phyloP scores from a whole-genome alignment of 64 coral and sea anemone genomes.

The Actinia equina region DNA sequence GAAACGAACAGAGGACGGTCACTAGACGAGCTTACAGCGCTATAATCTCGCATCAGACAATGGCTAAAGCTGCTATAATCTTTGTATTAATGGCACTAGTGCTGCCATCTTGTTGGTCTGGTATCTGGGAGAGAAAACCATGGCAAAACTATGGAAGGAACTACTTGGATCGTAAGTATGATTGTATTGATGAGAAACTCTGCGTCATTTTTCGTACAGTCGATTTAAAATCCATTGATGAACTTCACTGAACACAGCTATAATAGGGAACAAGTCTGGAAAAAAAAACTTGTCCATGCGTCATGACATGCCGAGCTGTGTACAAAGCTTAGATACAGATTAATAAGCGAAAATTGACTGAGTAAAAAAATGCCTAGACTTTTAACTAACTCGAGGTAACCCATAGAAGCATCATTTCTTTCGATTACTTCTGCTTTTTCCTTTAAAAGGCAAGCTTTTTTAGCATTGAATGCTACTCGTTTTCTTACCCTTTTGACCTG shows the following conservation, averaged over 20 bases:
- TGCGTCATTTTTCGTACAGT: not conserved
- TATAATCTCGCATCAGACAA: not conserved
- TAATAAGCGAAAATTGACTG: not conserved
- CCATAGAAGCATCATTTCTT: not conserved
- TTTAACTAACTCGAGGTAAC: not conserved
- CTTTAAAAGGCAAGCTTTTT: not conserved
- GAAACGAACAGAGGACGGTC: not conserved
- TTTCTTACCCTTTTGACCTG: too few relatives aligned
- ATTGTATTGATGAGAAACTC: not conserved
- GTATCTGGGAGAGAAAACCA: not conserved
- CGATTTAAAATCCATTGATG: not conserved
- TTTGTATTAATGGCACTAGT: not conserved
- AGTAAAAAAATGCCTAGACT: not conserved
- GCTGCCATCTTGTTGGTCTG: not conserved
- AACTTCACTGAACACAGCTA: not conserved
- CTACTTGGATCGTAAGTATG: constrained; percentile 9
- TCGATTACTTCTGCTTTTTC: not conserved
- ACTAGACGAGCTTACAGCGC: not conserved
- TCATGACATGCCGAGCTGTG: not conserved
- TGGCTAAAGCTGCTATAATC: not conserved
- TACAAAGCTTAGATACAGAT: not conserved
- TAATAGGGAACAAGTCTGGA: not conserved
- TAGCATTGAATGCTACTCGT: too few relatives aligned
- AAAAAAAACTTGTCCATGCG: not conserved
- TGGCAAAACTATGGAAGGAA: not conserved